These are phyloP conservation scores for Sminthurinus aureus DNA, from an alignment of 2,888 invertebrate genomes.

Conservation along the genomic window DNA sequence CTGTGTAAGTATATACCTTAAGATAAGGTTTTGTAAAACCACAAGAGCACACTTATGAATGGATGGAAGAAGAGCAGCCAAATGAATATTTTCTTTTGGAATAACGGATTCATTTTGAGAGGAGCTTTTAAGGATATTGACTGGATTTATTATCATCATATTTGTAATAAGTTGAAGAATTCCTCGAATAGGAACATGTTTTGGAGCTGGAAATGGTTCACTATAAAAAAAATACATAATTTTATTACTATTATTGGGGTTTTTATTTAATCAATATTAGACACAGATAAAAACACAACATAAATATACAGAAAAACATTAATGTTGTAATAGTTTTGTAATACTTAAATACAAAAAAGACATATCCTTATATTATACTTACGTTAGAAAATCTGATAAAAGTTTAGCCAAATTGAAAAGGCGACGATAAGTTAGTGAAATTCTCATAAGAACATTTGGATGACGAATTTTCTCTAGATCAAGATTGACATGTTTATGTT, in stretches of 20 bases:
- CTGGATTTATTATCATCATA: constrained; percentile 47
- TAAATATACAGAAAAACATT: not conserved
- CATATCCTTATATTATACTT: not conserved
- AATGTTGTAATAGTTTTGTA: too few relatives aligned
- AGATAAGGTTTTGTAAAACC: constrained; percentile 33
- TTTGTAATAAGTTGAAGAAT: constrained; percentile 45
- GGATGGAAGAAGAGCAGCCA: constrained; percentile 46
- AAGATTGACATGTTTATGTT: not conserved
- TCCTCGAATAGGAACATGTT: constrained; percentile 49
- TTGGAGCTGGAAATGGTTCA: constrained; percentile 52
- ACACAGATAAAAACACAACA: too few relatives aligned
- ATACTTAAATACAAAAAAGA: too few relatives aligned
- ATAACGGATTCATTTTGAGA: not conserved
- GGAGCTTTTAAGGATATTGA: constrained; percentile 30
- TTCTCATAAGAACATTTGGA: constrained; percentile 16
- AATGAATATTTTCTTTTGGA: constrained; percentile 47
- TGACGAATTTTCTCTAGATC: not conserved
- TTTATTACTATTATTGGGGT: too few relatives aligned
- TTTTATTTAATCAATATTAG: too few relatives aligned
- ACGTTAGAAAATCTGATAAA: constrained; percentile 16
- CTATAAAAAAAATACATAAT: constrained; percentile 39
- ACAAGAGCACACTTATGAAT: constrained; percentile 44
- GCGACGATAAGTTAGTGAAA: constrained; percentile 2
- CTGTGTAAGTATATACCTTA: not conserved
- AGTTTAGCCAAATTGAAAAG: constrained; percentile 9